A percentile compares a stretch with the other conserved stretches of the same genome.
Conservation (phyloP, 2,797 vertebrate species). For the Sebastes reedi region DNA sequence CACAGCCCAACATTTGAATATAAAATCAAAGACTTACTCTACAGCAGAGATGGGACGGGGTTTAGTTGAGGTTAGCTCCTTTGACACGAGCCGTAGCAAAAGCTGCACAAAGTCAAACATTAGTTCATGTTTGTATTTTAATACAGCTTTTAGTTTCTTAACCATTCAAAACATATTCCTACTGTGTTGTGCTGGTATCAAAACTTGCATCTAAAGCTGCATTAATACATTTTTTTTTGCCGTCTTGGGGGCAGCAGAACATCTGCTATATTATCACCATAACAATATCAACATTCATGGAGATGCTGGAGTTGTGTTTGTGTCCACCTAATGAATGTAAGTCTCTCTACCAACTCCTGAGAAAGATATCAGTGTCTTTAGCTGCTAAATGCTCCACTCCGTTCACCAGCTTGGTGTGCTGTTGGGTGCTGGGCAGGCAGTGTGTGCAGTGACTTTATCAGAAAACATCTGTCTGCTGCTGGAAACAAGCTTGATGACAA, state of each 20-base stretch:
- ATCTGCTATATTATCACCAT: not conserved
- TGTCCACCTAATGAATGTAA: not conserved
- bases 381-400: not conserved
- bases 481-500: no score
- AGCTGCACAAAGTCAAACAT: conserved; percentile 55
- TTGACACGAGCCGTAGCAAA: conserved; percentile 76
- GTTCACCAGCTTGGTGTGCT: no score
- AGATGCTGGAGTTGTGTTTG: not conserved
- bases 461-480: no score
- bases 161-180: not conserved
- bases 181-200: not conserved
- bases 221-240: not conserved
- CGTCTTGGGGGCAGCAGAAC: not conserved
- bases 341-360: not conserved
- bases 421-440: no score
- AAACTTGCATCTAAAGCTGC: not conserved
- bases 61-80: conserved; percentile 72
- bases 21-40: conserved; percentile 71
- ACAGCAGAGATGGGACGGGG: conserved; percentile 62
- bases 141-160: not conserved
- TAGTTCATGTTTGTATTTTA: not conserved
- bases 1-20: not conserved
- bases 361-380: not conserved
- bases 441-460: no score
- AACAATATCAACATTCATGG: not conserved